Evolutionary conservation across 2,113 vertebrate species (phyloP).

Genomic region (Lepus timidus): DNA sequence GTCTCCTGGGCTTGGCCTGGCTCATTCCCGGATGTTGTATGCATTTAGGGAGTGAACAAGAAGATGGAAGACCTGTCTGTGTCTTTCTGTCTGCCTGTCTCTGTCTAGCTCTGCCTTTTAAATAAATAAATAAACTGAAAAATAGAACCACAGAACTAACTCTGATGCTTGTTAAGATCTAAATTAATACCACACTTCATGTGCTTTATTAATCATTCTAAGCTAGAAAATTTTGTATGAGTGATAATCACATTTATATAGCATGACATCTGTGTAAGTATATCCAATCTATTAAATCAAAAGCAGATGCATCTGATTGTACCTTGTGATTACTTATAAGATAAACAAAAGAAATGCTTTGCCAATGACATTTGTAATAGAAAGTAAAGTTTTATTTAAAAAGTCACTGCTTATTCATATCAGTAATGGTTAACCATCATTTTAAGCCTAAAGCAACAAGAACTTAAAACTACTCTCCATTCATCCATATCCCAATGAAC

Average conservation of each 20-base stretch:
- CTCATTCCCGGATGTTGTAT: too few relatives aligned
- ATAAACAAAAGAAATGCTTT: background rate
- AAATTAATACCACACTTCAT: constrained; percentile 32
- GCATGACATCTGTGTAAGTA: background rate
- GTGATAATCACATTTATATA: constrained; percentile 25
- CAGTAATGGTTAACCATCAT: background rate
- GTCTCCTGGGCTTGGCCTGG: too few relatives aligned
- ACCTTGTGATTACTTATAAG: background rate
- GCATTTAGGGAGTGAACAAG: too few relatives aligned
- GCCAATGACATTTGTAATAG: background rate
- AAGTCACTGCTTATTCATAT: background rate
- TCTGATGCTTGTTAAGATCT: background rate
- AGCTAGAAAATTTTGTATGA: background rate
- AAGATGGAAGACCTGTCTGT: too few relatives aligned
- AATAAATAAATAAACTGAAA: too few relatives aligned
- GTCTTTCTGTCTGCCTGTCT: too few relatives aligned
- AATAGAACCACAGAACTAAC: background rate
- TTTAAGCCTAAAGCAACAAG: constrained; percentile 24
- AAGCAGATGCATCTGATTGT: background rate
- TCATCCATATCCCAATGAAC: background rate
- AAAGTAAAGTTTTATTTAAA: constrained; percentile 3
- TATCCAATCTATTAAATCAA: background rate
- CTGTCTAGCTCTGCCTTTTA: too few relatives aligned
- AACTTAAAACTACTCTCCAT: background rate
- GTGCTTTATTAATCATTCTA: constrained; percentile 25